Evolutionary conservation across 2,797 vertebrate species (phyloP).

Genomic region (Bufotes viridis): DNA sequence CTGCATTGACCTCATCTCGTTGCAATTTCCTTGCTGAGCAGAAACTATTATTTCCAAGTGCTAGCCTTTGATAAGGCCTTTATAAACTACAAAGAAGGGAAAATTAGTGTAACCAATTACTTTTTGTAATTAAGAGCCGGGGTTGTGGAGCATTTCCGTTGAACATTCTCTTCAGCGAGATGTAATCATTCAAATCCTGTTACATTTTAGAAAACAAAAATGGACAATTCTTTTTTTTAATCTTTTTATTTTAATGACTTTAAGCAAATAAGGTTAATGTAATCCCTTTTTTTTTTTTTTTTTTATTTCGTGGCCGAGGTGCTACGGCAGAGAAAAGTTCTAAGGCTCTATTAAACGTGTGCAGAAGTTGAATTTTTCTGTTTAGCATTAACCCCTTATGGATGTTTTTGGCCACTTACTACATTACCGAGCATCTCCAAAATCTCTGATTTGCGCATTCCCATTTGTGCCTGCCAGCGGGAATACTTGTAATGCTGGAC

Average conservation of each 20-base stretch:
- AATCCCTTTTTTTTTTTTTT: too few species aligned
- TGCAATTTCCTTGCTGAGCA: slow-evolving; percentile 6
- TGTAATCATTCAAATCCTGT: slow-evolving; percentile 17
- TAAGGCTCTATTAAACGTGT: background rate
- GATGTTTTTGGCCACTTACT: too few species aligned
- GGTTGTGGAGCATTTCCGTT: background rate
- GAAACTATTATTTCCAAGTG: slow-evolving; percentile 38
- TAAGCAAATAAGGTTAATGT: slow-evolving; percentile 6
- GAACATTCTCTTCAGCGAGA: slow-evolving; percentile 10
- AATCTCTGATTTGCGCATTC: background rate
- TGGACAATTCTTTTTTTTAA: background rate
- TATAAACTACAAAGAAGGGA: slow-evolving; percentile 29
- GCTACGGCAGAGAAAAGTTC: background rate
- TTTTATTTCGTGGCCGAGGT: background rate
- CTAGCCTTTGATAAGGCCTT: slow-evolving; percentile 42
- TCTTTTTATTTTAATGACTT: background rate
- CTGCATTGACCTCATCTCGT: slow-evolving; percentile 22
- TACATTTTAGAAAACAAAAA: slow-evolving; percentile 14
- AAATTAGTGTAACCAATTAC: slow-evolving; percentile 53
- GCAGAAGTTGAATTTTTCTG: background rate
- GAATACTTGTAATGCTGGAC: background rate
- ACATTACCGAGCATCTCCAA: background rate
- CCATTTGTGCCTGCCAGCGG: background rate
- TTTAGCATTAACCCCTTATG: background rate
- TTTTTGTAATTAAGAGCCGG: slow-evolving; percentile 48